Evolutionary conservation across 2,797 vertebrate genomes (phyloP), one percentile per base, ranked within the genome.

Genomic region (Ceryle rudis): DNA sequence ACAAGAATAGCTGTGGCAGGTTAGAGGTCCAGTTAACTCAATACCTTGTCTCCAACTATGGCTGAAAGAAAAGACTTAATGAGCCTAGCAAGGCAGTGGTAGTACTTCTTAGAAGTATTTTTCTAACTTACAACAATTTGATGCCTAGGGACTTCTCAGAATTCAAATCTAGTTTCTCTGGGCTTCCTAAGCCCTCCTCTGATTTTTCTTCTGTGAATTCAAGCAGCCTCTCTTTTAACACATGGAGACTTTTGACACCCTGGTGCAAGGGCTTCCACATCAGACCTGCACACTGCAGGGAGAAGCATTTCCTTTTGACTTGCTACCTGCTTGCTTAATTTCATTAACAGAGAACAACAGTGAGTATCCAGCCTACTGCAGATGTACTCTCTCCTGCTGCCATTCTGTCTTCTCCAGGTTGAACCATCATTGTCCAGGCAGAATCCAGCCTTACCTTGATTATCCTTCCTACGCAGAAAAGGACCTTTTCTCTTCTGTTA

Each of bases 371-470:
- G 28, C n/a, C 25, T 31, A 7, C 20, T 26, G 31, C n/a, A 70
- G 29, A 6, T 16, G 22, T 37, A 1, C 7, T 72, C 10, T 17
- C 10, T 54, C 18, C 7, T 10, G 2, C 10, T 71, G 55, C 23
- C 11, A 1, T 33, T 60, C 5, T 14, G 7, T 17, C 1, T 0
- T 5, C 44, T 54, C 37, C 20, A 28, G 25, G 11, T 3, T 52
- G 37, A 87, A 14, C 55, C 58, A 44, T 61, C 44, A 47, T 29
- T 60, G 39, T 54, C 41, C 49, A 52, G 15, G 44, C 18, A 93
- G 70, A 67, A 78, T 51, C 18, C 66, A 71, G 22, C 14, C 26
- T 60, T 41, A 10, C 3, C 39, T 29, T 46, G 5, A 10, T 49
- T 74, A 23, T 58, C 18, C 42, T 57, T 81, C 10, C 12, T 51